Evolutionary conservation across 2,797 vertebrate genomes (phyloP).

Genomic region (Pantherophis alleghaniensis): DNA sequence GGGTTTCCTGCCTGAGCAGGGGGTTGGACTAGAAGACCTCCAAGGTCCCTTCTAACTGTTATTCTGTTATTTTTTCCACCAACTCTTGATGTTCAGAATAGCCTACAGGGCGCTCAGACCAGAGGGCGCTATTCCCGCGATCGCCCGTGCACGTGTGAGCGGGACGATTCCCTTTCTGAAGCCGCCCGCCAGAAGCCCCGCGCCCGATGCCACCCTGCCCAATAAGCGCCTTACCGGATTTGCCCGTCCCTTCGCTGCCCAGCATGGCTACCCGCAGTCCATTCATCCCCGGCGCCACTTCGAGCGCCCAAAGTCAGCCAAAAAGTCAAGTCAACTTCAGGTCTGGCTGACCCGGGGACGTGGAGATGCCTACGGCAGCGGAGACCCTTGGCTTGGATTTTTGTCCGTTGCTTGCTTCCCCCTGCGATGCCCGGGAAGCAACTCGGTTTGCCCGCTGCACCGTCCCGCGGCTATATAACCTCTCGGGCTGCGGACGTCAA

Average conservation of each 20-base stretch:
- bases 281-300: constrained; percentile 64
- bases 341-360: not conserved
- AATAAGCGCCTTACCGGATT: constrained; percentile 74
- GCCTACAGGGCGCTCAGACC: not conserved
- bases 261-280: constrained; percentile 81
- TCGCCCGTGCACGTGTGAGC: not conserved
- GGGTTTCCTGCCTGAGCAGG: not conserved
- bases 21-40: not conserved
- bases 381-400: not conserved
- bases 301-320: not conserved
- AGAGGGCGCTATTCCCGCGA: not conserved
- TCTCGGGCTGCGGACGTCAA: not conserved
- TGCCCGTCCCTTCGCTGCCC: constrained; percentile 80
- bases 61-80: not conserved
- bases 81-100: not conserved
- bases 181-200: not conserved
- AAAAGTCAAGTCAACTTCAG: not conserved
- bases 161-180: not conserved
- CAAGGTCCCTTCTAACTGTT: not conserved
- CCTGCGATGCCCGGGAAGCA: not conserved
- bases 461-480: constrained; percentile 13
- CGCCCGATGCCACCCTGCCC: not conserved
- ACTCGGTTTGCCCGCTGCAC: fast-evolving
- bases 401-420: too few relatives aligned
- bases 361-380: not conserved